Percentiles rank a stretch among this genome's conserved stretches.
Evolutionary conservation across 2,888 invertebrate species (phyloP).

Genomic region (Nomada flava): DNA sequence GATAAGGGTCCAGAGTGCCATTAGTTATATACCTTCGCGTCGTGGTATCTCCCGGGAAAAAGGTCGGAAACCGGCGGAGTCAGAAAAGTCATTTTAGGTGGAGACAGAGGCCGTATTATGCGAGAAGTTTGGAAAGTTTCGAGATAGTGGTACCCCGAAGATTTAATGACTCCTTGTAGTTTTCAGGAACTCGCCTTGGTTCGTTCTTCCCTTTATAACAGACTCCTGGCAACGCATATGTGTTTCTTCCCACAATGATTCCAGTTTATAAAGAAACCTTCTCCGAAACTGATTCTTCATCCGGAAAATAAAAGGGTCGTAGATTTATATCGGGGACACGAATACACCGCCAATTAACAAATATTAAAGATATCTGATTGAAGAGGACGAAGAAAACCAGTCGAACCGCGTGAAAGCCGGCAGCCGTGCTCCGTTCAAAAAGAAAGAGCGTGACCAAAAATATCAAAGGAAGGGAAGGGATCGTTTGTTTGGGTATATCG

Average conservation of each 20-base stretch:
- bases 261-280: no score
- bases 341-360: no score
- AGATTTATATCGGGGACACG: not conserved
- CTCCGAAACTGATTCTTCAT: no score
- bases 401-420: no score
- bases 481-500: slow-evolving; percentile 24
- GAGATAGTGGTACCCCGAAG: not conserved
- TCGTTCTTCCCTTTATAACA: not conserved
- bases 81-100: slow-evolving; percentile 18
- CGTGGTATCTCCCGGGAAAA: slow-evolving; percentile 20
- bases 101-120: slow-evolving; percentile 10
- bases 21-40: slow-evolving; percentile 40
- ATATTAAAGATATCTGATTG: no score
- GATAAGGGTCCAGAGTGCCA: slow-evolving; percentile 32
- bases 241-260: not conserved
- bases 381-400: no score
- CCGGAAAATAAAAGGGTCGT: no score
- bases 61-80: slow-evolving; percentile 24
- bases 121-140: slow-evolving; percentile 55
- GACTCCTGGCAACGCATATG: not conserved
- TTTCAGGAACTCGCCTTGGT: not conserved
- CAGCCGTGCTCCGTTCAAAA: no score
- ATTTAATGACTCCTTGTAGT: not conserved
- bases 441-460: not conserved
- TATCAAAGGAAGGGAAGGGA: not conserved